These are phyloP conservation scores for Tetramorium parvispinum DNA, from an alignment of 1,140 invertebrate genomes.

Conservation along the genomic window DNA sequence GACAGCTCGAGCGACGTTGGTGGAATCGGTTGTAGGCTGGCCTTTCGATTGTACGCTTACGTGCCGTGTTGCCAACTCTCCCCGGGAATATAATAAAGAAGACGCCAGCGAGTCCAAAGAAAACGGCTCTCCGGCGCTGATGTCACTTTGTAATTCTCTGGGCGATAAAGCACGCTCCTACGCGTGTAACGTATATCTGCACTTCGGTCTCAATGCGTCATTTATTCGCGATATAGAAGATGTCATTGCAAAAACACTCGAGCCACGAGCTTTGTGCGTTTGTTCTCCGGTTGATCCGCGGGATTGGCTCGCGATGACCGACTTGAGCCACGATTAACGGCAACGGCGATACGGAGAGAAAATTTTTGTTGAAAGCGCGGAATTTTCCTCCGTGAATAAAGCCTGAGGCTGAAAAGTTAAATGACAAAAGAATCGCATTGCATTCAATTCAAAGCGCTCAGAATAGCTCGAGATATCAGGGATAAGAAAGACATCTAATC, in stretches of 20 bases:
- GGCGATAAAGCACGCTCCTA: background rate
- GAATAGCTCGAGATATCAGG: background rate
- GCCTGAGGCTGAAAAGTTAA: background rate
- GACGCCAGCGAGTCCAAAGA: constrained; percentile 70
- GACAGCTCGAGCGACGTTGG: background rate
- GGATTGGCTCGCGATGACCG: background rate
- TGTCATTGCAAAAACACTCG: background rate
- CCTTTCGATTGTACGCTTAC: constrained; percentile 47
- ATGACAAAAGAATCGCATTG: background rate
- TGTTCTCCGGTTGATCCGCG: background rate
- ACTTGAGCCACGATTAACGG: background rate
- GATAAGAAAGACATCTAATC: constrained; percentile 21
- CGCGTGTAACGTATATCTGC: background rate
- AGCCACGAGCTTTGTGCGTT: background rate
- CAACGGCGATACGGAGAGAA: background rate
- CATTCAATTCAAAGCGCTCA: background rate
- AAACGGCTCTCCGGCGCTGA: constrained; percentile 34
- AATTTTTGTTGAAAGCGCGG: background rate
- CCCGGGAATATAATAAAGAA: constrained; percentile 54
- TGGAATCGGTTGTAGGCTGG: background rate
- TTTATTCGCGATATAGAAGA: constrained; percentile 5
- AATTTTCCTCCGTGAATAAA: background rate
- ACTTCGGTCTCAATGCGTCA: constrained; percentile 13
- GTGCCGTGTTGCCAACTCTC: constrained; percentile 65
- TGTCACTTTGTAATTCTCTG: constrained; percentile 27